Evolutionary conservation across 1,140 invertebrate genomes (phyloP).

Genomic region (Lucilia sericata): DNA sequence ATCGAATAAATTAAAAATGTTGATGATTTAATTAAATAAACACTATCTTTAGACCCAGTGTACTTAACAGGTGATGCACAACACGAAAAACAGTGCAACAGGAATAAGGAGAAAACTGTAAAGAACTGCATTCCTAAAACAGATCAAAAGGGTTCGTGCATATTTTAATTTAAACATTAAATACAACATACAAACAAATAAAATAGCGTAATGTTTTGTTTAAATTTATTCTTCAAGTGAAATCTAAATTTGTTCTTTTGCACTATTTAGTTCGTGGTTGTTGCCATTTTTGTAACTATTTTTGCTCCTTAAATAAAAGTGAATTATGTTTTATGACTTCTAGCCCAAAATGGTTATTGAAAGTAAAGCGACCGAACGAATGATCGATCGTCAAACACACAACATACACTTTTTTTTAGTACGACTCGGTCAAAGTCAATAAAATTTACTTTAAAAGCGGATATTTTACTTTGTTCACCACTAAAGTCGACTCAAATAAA

Average conservation of each 20-base stretch:
- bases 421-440: conserved; percentile 40
- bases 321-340: conserved; percentile 43
- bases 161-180: not conserved
- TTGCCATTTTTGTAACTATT: conserved; percentile 16
- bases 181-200: not conserved
- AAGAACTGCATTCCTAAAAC: not conserved
- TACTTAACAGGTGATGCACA: too few relatives aligned
- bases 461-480: conserved; percentile 28
- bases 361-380: not conserved
- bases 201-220: too few relatives aligned
- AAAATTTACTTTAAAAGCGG: conserved; percentile 27
- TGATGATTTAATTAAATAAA: too few relatives aligned
- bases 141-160: not conserved
- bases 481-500: conserved; percentile 60
- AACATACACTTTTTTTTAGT: not conserved
- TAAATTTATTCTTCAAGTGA: not conserved
- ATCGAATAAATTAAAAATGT: too few relatives aligned
- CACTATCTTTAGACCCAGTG: too few relatives aligned
- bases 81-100: too few relatives aligned
- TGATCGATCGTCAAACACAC: not conserved
- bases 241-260: conserved; percentile 8
- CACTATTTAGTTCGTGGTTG: not conserved
- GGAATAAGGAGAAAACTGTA: not conserved
- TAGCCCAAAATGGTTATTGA: conserved; percentile 34
- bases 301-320: conserved; percentile 7